Evolutionary conservation across 1,140 invertebrate genomes (phyloP), one percentile per base, ranked within the genome.

Genomic region (Rhyzopertha dominica): DNA sequence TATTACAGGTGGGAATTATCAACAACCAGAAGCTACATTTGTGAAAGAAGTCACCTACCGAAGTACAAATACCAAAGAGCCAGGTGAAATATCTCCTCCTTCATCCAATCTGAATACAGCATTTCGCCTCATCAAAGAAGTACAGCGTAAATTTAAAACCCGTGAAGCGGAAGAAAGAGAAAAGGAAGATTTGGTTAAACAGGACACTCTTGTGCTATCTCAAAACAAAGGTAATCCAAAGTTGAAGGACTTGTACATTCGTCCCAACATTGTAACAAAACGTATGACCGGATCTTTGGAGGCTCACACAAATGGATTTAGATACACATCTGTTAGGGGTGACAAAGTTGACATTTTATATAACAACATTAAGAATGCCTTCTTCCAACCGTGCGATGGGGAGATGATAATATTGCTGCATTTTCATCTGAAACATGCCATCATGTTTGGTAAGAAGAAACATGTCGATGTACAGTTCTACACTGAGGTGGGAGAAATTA

Each of bases 331-430:
- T 2, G 90, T 99, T 2, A 79, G 95, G 56, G 95, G 96, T 7
- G 96, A 99, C 62, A 98, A 98, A 79, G 95, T 99, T 1, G 97
- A 99, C 63, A 97, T 99, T 57, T 72, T 99, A 13, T 99, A 99
- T 64, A 99, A 99, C 73, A 99, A 99, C 68, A 98, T 99, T 50
- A 97, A 98, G 66, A 95, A 99, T 69, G 95, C 97, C 4, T 97
- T 99, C 72, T 99, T 98, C 71, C 96, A 99, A 74, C 96, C 97
- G 0, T 99, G 96, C 69, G 96, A 99, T 71, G 89, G 92, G 44
- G 97, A 99, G 76, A 98, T 99, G 95, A 98, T 99, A 38, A 99
- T 99, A 64, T 70, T 99, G 5, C 74, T 99, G 31, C 97, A 99
- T 78, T 99, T 99, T 66, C 93, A 98, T 75, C 75, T 99, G 19